These are phyloP conservation scores for Mesocentrotus franciscanus DNA, from an alignment of 53 echinoderm and acorn worm genomes.

Conservation along the genomic window DNA sequence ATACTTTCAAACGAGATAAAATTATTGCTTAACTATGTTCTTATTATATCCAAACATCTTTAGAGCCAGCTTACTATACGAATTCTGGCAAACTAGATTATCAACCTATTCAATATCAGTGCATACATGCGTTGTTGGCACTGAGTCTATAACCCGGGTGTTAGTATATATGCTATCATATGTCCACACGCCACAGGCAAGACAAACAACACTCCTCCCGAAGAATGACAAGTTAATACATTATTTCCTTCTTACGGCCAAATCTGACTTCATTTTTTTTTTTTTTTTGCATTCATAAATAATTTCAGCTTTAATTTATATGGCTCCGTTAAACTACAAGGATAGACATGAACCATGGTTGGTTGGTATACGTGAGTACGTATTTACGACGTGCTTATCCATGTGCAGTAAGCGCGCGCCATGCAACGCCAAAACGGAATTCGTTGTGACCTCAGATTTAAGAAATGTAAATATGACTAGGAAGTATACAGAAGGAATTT, in stretches of 20 bases:
- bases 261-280: background rate
- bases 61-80: background rate
- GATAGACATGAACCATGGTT: background rate
- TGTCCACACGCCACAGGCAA: slow-evolving; percentile 29
- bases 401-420: background rate
- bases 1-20: background rate
- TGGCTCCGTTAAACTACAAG: background rate
- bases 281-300: slow-evolving; percentile 24
- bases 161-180: background rate
- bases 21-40: background rate
- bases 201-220: slow-evolving; percentile 7
- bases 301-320: slow-evolving; percentile 19
- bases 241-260: slow-evolving; percentile 21
- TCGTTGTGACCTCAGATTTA: background rate
- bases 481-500: background rate
- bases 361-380: background rate
- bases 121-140: background rate
- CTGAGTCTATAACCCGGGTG: background rate
- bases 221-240: slow-evolving; percentile 40
- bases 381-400: background rate
- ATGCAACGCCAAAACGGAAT: background rate
- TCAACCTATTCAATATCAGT: background rate
- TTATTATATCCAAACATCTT: background rate
- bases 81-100: background rate
- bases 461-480: background rate